A percentile compares a stretch with the other conserved stretches of the same genome.
phyloP scores from a whole-genome alignment of 1,140 invertebrate species.

The Eriocheir sinensis region DNA sequence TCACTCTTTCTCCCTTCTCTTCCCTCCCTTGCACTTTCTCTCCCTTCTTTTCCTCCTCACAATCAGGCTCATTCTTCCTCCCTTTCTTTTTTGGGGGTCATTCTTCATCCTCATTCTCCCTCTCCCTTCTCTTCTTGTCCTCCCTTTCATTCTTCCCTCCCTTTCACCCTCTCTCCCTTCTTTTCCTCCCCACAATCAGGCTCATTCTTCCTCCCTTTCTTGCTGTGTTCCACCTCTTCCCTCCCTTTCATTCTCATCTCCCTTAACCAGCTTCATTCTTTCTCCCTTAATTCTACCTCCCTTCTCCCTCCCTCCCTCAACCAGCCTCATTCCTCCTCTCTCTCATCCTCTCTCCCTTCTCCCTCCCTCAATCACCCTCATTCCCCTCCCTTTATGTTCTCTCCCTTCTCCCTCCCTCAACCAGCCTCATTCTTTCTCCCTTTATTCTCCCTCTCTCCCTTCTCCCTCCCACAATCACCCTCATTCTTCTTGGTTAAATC shows the following conservation, averaged over 20 bases:
- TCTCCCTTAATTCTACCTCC: neutral
- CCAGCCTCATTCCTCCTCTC: neutral
- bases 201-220: constrained; percentile 10
- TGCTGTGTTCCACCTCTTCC: neutral
- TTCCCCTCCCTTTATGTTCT: too few species aligned
- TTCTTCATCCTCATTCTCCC: neutral
- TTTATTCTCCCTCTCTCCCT: too few species aligned
- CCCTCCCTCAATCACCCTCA: too few species aligned
- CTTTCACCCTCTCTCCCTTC: neutral
- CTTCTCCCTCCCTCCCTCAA: neutral
- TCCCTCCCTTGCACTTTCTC: neutral
- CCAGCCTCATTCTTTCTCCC: too few species aligned
- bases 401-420: too few species aligned
- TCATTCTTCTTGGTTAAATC: too few species aligned
- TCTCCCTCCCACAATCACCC: too few species aligned
- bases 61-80: neutral
- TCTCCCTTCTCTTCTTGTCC: neutral
- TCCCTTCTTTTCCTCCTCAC: neutral
- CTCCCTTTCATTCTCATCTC: neutral
- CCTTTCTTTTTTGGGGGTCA: neutral
- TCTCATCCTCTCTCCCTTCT: neutral
- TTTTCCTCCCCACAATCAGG: neutral
- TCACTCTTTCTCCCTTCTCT: constrained; percentile 16
- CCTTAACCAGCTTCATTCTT: too few species aligned
- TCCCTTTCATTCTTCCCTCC: constrained; percentile 5